Evolutionary conservation across 2,888 invertebrate genomes (phyloP), one percentile per base, ranked within the genome.

Genomic region (Ophion ventricosus): DNA sequence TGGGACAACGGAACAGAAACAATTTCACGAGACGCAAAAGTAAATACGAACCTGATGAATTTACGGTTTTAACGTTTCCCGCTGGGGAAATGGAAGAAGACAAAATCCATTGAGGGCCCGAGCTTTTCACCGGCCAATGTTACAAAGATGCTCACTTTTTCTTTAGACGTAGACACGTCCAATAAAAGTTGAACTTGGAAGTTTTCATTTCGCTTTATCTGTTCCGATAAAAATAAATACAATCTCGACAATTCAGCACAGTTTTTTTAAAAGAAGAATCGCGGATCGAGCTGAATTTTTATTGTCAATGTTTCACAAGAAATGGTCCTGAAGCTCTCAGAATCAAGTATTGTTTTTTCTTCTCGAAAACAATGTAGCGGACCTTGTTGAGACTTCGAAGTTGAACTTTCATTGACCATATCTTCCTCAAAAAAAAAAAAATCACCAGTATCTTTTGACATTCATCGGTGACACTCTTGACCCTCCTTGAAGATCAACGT

Each of bases 1-100:
- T 14, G 49, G 25, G 17, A 25, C 20, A 29, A 29, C 49, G 63
- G 74, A 17, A 23, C n/a, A 76, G 54, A 10, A 64, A 64, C 56
- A 1, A 57, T 11, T 11, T 11, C 54, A 23, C 49, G 64, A 64
- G 70, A 40, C 63, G 14, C 23, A 61, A 63, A 69, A 14, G 35
- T 11, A 64, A 64, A 29, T 49, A 49, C 59, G 49, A 14, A 64
- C n/a, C 25, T 26, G 49, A 17, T 17, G 49, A 49, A 49, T 49
- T 49, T 49, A 49, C 49, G 49, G 17, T 17, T 49, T 49, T 49
- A 17, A 49, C 49, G 49, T 49, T 49, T 49, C 49, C 2, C 49
- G 49, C 49, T 1, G 17, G 17, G 49, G 49, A 17, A 49, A 40
- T 7, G 40, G 49, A 17, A 17, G 2, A 11, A 49, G 0, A 11